Evolutionary conservation across 2,797 vertebrate species (phyloP).

Genomic region (Oreochromis grahami): DNA sequence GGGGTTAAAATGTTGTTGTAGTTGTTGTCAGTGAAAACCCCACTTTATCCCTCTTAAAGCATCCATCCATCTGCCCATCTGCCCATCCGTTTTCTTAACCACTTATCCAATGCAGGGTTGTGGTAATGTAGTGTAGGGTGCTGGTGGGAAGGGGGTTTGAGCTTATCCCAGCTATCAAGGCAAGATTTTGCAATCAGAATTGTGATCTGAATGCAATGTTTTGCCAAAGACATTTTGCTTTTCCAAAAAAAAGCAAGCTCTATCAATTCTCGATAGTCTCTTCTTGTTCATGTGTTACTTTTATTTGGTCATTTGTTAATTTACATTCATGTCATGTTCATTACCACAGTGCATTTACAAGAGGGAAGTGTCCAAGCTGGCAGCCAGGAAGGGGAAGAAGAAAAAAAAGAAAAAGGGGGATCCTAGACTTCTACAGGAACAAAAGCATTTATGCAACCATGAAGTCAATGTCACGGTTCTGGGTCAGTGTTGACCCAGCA

Average conservation of each 20-base stretch:
- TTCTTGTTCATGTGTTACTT: neutral
- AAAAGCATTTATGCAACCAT: neutral
- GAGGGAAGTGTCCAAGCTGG: neutral
- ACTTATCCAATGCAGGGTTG: neutral
- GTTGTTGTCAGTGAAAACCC: neutral
- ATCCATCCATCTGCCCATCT: neutral
- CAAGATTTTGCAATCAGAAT: neutral
- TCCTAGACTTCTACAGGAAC: neutral
- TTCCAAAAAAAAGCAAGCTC: neutral
- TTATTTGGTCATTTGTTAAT: neutral
- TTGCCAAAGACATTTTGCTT: neutral
- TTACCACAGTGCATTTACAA: neutral
- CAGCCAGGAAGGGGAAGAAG: neutral
- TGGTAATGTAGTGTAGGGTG: neutral
- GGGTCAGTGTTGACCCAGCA: no score
- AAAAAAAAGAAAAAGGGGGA: neutral
- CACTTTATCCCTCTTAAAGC: neutral
- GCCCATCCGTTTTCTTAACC: neutral
- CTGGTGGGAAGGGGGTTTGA: neutral
- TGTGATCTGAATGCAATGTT: neutral
- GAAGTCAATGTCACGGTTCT: neutral
- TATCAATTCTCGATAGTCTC: neutral
- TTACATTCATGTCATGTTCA: neutral
- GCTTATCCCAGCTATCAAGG: neutral
- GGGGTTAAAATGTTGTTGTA: neutral